phyloP scores from a whole-genome alignment of 2,797 vertebrate species.

The Dryobates pubescens region DNA sequence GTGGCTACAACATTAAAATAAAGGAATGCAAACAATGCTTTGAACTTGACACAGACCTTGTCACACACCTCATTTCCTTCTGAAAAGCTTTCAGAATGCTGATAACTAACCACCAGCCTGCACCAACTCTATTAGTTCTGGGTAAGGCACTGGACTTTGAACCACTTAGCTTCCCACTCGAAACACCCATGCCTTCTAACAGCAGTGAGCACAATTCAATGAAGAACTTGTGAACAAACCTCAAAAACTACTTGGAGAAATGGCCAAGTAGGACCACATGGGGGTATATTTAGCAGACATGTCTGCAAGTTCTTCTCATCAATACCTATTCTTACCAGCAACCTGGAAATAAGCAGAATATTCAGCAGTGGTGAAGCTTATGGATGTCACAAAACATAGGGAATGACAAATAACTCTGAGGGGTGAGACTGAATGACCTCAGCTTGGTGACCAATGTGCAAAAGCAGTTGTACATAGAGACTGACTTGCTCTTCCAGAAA shows the following conservation, averaged over 20 bases:
- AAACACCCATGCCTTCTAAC: rapidly evolving
- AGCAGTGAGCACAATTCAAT: rapidly evolving
- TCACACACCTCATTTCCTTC: neutral
- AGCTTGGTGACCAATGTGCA: neutral
- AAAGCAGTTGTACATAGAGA: neutral
- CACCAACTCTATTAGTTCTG: neutral
- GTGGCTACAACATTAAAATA: neutral
- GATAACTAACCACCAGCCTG: neutral
- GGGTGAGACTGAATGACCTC: neutral
- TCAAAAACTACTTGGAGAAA: neutral
- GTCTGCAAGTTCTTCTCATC: neutral
- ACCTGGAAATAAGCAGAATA: neutral
- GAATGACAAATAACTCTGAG: neutral
- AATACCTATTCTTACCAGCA: neutral
- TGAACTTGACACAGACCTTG: neutral
- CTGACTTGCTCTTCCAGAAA: neutral
- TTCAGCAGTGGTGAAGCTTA: neutral
- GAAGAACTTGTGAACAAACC: neutral
- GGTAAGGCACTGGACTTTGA: neutral
- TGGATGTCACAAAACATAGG: rapidly evolving
- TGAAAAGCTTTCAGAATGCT: neutral
- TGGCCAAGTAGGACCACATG: rapidly evolving
- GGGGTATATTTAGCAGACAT: neutral
- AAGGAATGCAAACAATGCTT: neutral
- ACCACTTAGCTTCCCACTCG: neutral